A percentile compares a stretch with the other conserved stretches of the same genome.
These are phyloP conservation scores for Pelusios castaneus DNA, from an alignment of 2,113 vertebrate species.

Conservation along the genomic window DNA sequence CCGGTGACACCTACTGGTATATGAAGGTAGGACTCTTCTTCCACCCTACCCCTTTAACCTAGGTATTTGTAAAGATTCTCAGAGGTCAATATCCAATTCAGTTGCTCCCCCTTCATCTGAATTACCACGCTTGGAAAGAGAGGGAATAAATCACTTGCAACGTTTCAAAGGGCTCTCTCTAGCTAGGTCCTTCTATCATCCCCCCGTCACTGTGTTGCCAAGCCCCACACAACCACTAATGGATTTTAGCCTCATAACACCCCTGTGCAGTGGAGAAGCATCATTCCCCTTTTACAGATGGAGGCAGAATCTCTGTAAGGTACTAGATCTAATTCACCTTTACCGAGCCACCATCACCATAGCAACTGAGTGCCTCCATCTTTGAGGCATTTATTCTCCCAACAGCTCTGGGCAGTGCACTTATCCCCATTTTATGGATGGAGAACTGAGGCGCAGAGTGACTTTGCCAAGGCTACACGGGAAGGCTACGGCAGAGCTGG, in stretches of 20 bases:
- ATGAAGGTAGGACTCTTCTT: constrained; percentile 22
- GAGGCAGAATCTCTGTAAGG: background rate
- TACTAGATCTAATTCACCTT: too few relatives aligned
- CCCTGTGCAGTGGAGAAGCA: background rate
- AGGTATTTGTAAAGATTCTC: background rate
- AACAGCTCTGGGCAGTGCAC: too few relatives aligned
- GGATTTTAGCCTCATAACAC: background rate
- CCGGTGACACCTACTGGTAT: constrained; percentile 70
- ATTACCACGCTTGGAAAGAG: background rate
- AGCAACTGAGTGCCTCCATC: too few relatives aligned
- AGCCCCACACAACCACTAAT: background rate
- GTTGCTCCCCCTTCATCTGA: background rate
- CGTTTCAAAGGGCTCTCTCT: background rate
- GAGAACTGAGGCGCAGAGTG: too few relatives aligned
- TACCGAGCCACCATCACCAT: too few relatives aligned
- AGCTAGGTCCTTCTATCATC: background rate
- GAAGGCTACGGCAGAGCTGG: too few relatives aligned
- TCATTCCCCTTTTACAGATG: background rate
- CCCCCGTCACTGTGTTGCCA: background rate
- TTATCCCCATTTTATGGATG: too few relatives aligned
- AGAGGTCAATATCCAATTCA: background rate
- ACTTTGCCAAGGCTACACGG: too few relatives aligned
- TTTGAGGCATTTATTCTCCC: too few relatives aligned
- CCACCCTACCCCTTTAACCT: background rate
- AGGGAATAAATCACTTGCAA: background rate